These are phyloP conservation scores for Aporophyla lueneburgensis DNA, from an alignment of 2,888 invertebrate genomes.

Conservation along the genomic window DNA sequence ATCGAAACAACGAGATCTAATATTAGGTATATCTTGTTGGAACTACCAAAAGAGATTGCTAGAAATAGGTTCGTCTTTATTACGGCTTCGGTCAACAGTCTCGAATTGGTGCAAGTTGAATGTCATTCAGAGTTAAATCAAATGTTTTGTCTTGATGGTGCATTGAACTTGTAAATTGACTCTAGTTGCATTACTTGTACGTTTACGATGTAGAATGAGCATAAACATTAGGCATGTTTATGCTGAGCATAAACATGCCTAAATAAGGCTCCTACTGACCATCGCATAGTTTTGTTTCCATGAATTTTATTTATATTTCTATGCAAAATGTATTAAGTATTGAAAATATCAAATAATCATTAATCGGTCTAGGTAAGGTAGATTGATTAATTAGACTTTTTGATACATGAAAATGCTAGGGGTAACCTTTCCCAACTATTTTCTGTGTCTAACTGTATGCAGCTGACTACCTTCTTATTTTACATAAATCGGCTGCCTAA, in stretches of 20 bases:
- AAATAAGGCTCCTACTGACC: not conserved
- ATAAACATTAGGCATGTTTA: too few species aligned
- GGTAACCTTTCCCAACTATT: not conserved
- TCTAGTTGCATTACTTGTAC: not conserved
- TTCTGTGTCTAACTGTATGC: not conserved
- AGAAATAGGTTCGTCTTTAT: constrained; percentile 17
- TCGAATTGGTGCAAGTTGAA: constrained; percentile 32
- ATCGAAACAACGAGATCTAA: not conserved
- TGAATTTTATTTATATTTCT: not conserved
- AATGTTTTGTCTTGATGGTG: constrained; percentile 12
- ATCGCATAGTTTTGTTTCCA: not conserved
- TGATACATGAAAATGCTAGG: too few species aligned
- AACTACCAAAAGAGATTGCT: not conserved
- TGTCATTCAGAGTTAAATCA: constrained; percentile 11
- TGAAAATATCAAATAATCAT: not conserved
- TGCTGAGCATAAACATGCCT: not conserved
- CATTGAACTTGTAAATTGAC: constrained; percentile 34
- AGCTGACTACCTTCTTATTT: not conserved
- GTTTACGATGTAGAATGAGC: not conserved
- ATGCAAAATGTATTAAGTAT: not conserved
- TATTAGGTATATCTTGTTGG: not conserved
- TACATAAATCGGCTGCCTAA: too few species aligned
- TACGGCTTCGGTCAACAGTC: constrained; percentile 38
- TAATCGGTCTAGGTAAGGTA: not conserved
- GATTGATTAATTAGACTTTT: too few species aligned